These are phyloP conservation scores for Hyposmocoma kahamanoa DNA, from an alignment of 1,140 invertebrate species.

Conservation along the genomic window DNA sequence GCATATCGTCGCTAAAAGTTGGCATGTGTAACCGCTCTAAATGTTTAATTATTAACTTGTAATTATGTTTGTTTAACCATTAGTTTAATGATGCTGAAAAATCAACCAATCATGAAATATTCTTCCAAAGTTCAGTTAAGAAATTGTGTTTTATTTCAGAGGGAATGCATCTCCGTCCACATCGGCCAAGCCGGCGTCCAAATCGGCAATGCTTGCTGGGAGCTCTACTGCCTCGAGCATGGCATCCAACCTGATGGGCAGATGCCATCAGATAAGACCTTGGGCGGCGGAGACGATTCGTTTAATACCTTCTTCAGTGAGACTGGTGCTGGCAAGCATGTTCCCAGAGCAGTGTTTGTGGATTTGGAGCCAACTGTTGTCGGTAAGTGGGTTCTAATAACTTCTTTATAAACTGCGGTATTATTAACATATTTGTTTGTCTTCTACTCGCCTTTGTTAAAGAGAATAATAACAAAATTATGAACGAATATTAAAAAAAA, in stretches of 20 bases:
- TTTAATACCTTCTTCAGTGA: conserved; percentile 91
- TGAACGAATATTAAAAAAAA: too few species aligned
- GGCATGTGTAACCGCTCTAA: too few species aligned
- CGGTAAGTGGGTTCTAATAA: conserved; percentile 58
- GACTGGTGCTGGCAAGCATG: conserved; percentile 83
- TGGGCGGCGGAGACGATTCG: conserved; percentile 81
- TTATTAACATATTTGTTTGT: too few species aligned
- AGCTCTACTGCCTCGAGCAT: conserved; percentile 92
- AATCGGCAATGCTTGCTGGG: conserved; percentile 91
- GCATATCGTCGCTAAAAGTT: too few species aligned
- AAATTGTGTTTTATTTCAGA: conserved; percentile 61
- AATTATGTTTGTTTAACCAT: too few species aligned
- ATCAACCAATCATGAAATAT: too few species aligned
- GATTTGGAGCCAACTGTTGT: conserved; percentile 86
- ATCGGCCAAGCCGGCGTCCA: conserved; percentile 93
- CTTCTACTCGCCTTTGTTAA: too few species aligned
- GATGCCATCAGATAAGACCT: conserved; percentile 84
- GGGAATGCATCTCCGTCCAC: conserved; percentile 91
- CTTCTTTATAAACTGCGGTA: too few species aligned
- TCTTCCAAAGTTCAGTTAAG: too few species aligned
- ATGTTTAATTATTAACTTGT: too few species aligned
- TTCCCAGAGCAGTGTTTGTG: conserved; percentile 80
- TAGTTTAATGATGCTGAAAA: too few species aligned
- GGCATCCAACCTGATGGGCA: conserved; percentile 92
- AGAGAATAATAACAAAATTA: too few species aligned